Base-by-base conservation (phyloP, 2,888 invertebrate species). In the Meghimatium bilineatum region DNA sequence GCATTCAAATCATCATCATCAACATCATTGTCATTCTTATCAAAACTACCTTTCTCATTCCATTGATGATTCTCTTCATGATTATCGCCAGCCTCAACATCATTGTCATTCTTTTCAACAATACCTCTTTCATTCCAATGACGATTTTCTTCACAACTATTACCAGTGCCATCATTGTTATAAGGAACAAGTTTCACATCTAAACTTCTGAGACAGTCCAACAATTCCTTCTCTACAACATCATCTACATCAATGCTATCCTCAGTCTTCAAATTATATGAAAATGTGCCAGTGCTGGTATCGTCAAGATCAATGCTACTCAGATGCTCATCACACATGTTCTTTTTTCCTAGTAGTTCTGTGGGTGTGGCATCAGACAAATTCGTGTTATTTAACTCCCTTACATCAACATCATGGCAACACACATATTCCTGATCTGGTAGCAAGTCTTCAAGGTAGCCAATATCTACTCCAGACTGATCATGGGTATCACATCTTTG, bases 1-100 rank as follows among this genome's bases (percentile, higher is more conserved):
- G 84, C 84, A 80, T 84, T 76, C 67, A 84, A 26, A 60, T 84
- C 80, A 32, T 84, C 80, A 23, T 79, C 79, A 38, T 66, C 26
- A 23, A 72, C 38, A 29, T 83, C 66, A 60, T 44, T 29, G 26
- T 29, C 52, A 29, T 32, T 26, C n/a, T n/a, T n/a, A 10, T 67
- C 80, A 29, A 29, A 34, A 26, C 20, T 17, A 29, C 26, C 10
- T 44, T 34, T 44, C 14, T 80, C 34, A 38, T 80, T 36, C 32
- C 78, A 34, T 6, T 14, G 8, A 60, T 60, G 1, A 34, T 6
- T 56, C 17, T 6, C 34, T 36, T 38, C 60, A 60, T 29, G n/a
- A 8, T 8, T 38, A 60, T 84, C 80, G 26, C 80, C 80, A 23
- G 74, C 79, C 29, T 66, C 26, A 23, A 72, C 38, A 29, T 83